phyloP scores from a whole-genome alignment of 2,797 vertebrate genomes.

The Prionace glauca region DNA sequence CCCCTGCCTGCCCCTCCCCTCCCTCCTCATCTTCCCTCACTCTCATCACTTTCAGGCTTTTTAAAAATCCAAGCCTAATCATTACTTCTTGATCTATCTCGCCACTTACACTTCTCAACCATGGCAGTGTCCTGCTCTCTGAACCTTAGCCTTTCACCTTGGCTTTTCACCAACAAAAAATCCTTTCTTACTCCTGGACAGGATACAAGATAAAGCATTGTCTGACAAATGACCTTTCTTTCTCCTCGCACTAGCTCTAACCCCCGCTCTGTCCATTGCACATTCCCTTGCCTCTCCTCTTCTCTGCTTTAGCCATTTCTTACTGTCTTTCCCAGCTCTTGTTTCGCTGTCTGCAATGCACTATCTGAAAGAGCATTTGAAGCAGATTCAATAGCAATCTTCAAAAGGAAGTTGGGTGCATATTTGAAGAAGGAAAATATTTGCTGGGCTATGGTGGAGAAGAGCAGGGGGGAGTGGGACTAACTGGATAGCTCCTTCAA shows the following conservation, averaged over 20 bases:
- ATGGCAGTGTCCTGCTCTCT: not conserved
- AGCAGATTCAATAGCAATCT: not conserved
- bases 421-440: not conserved
- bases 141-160: not conserved
- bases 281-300: not conserved
- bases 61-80: not conserved
- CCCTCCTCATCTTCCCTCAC: not conserved
- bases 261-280: not conserved
- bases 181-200: not conserved
- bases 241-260: not conserved
- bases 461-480: not conserved
- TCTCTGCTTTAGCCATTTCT: not conserved
- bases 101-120: slow-evolving; percentile 5
- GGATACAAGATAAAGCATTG: not conserved
- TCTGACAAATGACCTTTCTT: not conserved
- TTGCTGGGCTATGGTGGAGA: not conserved
- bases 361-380: not conserved
- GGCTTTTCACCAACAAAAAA: not conserved
- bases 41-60: not conserved
- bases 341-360: not conserved
- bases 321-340: not conserved
- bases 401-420: not conserved
- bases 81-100: slow-evolving; percentile 22
- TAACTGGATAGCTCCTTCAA: no score
- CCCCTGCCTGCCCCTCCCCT: no score